Evolutionary conservation across 1,140 invertebrate genomes (phyloP), one percentile per base, ranked within the genome.

Genomic region (Branchinecta lynchi): DNA sequence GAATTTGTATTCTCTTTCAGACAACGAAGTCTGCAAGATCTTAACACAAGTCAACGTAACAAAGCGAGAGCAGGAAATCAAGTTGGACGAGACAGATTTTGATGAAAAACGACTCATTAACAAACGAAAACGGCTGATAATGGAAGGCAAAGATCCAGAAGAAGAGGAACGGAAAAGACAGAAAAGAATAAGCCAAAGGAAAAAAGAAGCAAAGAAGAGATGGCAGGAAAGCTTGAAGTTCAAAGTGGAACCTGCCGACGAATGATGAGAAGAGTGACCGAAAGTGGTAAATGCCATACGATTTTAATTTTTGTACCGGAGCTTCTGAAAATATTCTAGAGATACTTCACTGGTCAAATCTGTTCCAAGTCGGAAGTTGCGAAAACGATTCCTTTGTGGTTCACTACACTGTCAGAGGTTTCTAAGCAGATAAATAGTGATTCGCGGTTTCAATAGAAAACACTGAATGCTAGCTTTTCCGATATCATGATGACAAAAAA

Each of bases 11-110:
- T 65, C 67, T 80, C 80, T 15, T 76, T 15, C 76, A 92, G 90
- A 92, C 74, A 86, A 86, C 72, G 86, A 92, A 80, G 88, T 93
- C 0, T 82, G 86, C 21, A 87, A 86, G 72, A 93, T 96, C 72
- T 87, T 95, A 70, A 90, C 89, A 7, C 90, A 96, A 80, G 89
- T 98, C 15, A 88, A 90, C 71, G 89, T 96, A 0, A 88, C 91
- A 0, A 87, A 90, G 74, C 82, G 93, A 67, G 92, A 97, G 78
- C 91, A 93, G 8, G 90, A 95, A 78, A 92, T 97, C 67, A 86
- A 86, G 76, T 79, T 98, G 32, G 93, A 97, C 75, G 89, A 94
- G 77, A 86, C 86, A 72, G 89, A 96, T 76, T 95, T 95, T 78
- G 91, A 91, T 76, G 90, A 96, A 77, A 85, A 88, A 70, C 89